Conservation (phyloP, 1,140 invertebrate genomes). For the Thaumetopoea pityocampa region DNA sequence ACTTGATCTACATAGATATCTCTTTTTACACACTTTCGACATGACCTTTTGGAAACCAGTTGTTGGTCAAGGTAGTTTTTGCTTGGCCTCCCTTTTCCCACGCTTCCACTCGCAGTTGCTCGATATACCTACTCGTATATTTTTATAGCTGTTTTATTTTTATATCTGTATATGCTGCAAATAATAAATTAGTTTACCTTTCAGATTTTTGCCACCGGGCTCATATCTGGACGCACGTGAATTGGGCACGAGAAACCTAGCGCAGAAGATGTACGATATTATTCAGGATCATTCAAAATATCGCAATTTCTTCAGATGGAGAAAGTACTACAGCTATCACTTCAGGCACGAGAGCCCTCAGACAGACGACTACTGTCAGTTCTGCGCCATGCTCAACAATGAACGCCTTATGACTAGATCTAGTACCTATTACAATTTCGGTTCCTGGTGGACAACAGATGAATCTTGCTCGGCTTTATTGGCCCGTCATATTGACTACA, state of each 20-base stretch:
- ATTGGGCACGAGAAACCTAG: conserved; percentile 29
- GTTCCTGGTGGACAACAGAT: conserved; percentile 27
- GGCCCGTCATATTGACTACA: too few relatives aligned
- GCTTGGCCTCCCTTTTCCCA: too few relatives aligned
- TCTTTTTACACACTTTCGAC: too few relatives aligned
- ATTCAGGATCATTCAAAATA: conserved; percentile 29
- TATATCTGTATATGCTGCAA: too few relatives aligned
- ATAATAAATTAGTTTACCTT: too few relatives aligned
- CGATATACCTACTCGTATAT: too few relatives aligned
- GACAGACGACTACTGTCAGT: conserved; percentile 38
- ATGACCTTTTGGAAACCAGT: too few relatives aligned
- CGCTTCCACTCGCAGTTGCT: too few relatives aligned
- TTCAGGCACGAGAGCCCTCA: conserved; percentile 25
- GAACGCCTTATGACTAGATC: conserved; percentile 8
- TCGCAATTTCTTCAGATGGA: conserved; percentile 38
- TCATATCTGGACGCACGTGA: conserved; percentile 35
- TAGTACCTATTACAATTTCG: conserved; percentile 20
- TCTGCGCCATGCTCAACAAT: conserved; percentile 37
- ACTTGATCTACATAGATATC: too few relatives aligned
- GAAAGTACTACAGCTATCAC: conserved; percentile 35
- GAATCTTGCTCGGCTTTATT: too few relatives aligned
- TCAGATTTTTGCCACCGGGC: conserved; percentile 41
- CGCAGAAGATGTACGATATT: conserved; percentile 27
- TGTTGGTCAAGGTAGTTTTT: too few relatives aligned
- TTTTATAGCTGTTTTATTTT: too few relatives aligned